Percentiles rank a stretch among this genome's conserved stretches.
Conservation (phyloP, 2,888 invertebrate genomes). For the Gari tellinella region DNA sequence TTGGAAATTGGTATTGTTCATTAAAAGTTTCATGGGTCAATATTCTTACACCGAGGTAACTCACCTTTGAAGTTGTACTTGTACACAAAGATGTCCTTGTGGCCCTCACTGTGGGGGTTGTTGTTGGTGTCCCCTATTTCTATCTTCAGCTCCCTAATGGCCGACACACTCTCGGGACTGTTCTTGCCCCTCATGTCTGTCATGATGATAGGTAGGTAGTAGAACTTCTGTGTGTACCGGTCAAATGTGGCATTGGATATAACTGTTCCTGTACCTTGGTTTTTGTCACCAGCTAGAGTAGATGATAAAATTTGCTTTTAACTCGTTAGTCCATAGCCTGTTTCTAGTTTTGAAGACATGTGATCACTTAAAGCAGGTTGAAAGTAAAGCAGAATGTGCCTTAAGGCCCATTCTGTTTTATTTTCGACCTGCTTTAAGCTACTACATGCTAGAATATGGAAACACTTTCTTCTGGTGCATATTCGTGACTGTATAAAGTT, state of each 20-base stretch:
- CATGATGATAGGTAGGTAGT: conserved; percentile 98
- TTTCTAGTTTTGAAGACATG: too few relatives aligned
- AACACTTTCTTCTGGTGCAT: too few relatives aligned
- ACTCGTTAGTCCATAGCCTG: too few relatives aligned
- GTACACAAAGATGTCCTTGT: conserved; percentile 98
- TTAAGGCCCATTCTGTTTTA: too few relatives aligned
- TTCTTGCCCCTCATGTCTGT: conserved; percentile 94
- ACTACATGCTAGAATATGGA: too few relatives aligned
- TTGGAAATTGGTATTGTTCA: too few relatives aligned
- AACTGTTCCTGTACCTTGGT: conserved; percentile 97
- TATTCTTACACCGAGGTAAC: too few relatives aligned
- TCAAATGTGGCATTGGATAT: conserved; percentile 96
- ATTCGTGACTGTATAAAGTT: too few relatives aligned
- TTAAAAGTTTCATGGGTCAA: too few relatives aligned
- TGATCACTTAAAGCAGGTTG: too few relatives aligned
- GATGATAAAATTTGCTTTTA: neutral
- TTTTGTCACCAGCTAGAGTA: conserved; percentile 69
- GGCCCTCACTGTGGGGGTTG: conserved; percentile 99
- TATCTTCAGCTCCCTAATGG: conserved; percentile 97
- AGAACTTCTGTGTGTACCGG: conserved; percentile 97
- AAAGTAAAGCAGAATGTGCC: too few relatives aligned
- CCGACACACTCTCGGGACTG: conserved; percentile 93
- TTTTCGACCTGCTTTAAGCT: too few relatives aligned
- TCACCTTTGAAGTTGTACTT: conserved; percentile 92
- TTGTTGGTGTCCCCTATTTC: conserved; percentile 99